phyloP scores from a whole-genome alignment of 2,113 vertebrate genomes.

The Hucho hucho region DNA sequence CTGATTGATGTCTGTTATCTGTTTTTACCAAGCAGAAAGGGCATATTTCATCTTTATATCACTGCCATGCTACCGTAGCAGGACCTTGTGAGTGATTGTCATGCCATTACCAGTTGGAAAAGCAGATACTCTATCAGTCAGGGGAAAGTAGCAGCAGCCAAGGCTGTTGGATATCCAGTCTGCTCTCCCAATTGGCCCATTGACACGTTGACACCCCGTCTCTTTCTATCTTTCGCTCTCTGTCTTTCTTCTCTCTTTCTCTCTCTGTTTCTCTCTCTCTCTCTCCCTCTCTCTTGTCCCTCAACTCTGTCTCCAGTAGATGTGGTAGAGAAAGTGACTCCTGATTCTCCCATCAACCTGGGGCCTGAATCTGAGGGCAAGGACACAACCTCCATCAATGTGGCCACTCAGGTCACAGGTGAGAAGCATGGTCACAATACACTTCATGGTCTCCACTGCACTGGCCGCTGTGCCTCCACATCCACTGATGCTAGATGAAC shows the following conservation, averaged over 20 bases:
- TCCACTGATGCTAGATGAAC: no score
- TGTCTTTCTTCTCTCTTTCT: neutral
- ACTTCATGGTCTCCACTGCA: constrained; percentile 64
- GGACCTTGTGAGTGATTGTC: constrained; percentile 30
- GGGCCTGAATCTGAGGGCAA: constrained; percentile 50
- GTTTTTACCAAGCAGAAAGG: constrained; percentile 38
- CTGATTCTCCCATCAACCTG: constrained; percentile 48
- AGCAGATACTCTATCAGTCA: constrained; percentile 33
- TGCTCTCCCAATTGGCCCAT: neutral
- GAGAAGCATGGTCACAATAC: constrained; percentile 6
- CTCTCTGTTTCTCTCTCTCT: neutral
- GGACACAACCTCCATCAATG: constrained; percentile 55
- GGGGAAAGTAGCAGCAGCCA: neutral
- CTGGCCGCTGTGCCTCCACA: constrained; percentile 78
- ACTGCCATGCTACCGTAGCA: constrained; percentile 9
- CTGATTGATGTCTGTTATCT: constrained; percentile 34
- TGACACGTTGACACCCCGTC: neutral
- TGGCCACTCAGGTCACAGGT: constrained; percentile 67
- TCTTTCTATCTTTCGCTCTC: neutral
- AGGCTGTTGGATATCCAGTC: neutral
- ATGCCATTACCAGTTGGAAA: constrained; percentile 23
- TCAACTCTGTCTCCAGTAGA: constrained; percentile 24
- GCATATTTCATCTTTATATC: constrained; percentile 40
- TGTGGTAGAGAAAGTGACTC: constrained; percentile 55
- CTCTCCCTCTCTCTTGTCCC: neutral